Percentiles rank a stretch among this genome's conserved stretches.
Evolutionary conservation across 1,140 invertebrate genomes (phyloP).

Genomic region (Andrena cerasifolii): DNA sequence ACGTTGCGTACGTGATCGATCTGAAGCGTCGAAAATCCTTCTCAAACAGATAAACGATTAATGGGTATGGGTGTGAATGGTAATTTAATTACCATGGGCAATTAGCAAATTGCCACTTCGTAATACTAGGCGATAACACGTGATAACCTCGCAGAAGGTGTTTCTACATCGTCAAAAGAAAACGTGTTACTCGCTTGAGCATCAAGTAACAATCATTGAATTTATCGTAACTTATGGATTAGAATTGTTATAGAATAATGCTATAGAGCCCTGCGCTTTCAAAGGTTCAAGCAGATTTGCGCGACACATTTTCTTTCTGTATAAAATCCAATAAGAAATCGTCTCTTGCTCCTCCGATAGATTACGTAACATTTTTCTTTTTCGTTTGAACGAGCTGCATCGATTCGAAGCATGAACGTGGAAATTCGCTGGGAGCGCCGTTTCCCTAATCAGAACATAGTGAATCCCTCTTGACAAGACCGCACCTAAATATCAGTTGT

Average conservation of each 20-base stretch:
- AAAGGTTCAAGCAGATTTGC: too few relatives aligned
- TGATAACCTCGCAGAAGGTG: neutral
- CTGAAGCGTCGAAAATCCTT: neutral
- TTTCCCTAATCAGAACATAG: slow-evolving; percentile 50
- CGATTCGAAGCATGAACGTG: slow-evolving; percentile 15
- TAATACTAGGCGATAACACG: neutral
- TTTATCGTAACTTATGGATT: too few relatives aligned
- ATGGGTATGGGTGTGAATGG: neutral
- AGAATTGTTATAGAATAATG: too few relatives aligned
- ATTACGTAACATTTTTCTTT: slow-evolving; percentile 1
- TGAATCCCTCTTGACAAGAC: slow-evolving; percentile 42
- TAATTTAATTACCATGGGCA: slow-evolving; percentile 16
- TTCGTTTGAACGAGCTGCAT: neutral
- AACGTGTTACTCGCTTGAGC: slow-evolving; percentile 4
- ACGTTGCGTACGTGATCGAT: neutral
- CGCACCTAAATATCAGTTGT: slow-evolving; percentile 48
- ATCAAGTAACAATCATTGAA: neutral
- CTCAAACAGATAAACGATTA: neutral
- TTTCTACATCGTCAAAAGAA: slow-evolving; percentile 12
- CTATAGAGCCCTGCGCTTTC: too few relatives aligned
- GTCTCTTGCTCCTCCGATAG: neutral
- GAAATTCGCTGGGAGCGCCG: slow-evolving; percentile 34
- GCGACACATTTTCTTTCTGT: neutral
- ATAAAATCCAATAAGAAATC: neutral
- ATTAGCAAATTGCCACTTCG: slow-evolving; percentile 15